Base-by-base conservation (phyloP, 2,113 vertebrate genomes). In the Aix galericulata region DNA sequence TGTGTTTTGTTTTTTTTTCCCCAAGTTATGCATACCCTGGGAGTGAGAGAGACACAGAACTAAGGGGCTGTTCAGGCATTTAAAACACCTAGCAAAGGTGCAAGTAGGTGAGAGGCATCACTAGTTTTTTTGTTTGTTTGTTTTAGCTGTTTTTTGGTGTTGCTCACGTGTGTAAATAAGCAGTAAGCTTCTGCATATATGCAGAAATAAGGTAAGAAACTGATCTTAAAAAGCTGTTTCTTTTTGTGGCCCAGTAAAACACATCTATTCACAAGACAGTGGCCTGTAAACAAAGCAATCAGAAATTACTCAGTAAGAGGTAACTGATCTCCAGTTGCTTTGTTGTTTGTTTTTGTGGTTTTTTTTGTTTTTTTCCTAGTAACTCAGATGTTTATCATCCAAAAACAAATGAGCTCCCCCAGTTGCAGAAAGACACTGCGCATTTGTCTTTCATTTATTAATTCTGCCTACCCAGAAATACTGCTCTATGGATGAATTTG, bases 1-100 rank as follows among this genome's bases (percentile, higher is more conserved):
- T 46, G 17, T 46, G 42, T 42, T 42, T 42, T 42, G 10, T 40
- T 44, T 44, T 44, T 44, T 16, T 40, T 40, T 40, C 26, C 17
- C 75, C 79, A 15, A 40, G 31, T 22, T 4, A 23, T 0, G 13
- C 20, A 0, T 7, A 13, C 32, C 2, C 1, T 25, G 6, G n/a
- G 29, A 42, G 29, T 14, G 8, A 9, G 26, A 27, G 26, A 38
- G 27, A n/a, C 3, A 9, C 3, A 8, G 29, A 40, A 38, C 31
- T 5, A 48, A 32, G 38, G 23, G n/a, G 31, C 31, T 32, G 14
- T 16, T 50, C 31, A 50, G 69, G 71, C 69, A 29, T 29, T 53
- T 40, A n/a, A 13, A 44, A 38, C 34, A 16, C 32, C 59, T 66
- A 38, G 36, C 8, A 23, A 31, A 73, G 21, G 4, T n/a, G 21